These are phyloP conservation scores for Phoeniculus purpureus DNA, from an alignment of 2,797 vertebrate genomes.

Conservation along the genomic window DNA sequence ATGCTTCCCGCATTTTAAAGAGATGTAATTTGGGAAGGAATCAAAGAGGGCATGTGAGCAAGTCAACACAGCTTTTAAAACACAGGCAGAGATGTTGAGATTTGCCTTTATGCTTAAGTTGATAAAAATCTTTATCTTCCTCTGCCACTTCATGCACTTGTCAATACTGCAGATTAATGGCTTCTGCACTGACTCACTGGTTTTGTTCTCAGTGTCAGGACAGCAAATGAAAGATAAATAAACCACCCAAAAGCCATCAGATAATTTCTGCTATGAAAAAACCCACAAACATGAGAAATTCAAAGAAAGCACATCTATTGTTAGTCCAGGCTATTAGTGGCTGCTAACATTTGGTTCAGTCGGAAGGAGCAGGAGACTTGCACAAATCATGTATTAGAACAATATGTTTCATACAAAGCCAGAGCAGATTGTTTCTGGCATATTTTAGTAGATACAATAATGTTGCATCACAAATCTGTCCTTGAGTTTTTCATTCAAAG, in stretches of 20 bases:
- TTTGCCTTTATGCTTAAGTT: background rate
- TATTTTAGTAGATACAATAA: conserved; percentile 42
- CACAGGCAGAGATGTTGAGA: background rate
- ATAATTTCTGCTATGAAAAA: conserved; percentile 8
- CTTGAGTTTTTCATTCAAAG: conserved; percentile 67
- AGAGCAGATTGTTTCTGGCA: conserved; percentile 18
- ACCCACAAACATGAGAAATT: background rate
- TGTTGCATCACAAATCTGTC: conserved; percentile 53
- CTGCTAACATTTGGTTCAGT: background rate
- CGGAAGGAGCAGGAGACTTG: background rate
- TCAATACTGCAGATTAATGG: background rate
- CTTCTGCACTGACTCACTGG: background rate
- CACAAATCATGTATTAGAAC: background rate
- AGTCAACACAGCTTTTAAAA: background rate
- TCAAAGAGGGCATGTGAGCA: background rate
- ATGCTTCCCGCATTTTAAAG: background rate
- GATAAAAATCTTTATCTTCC: background rate
- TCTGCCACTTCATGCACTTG: background rate
- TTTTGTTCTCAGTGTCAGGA: background rate
- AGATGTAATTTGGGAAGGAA: background rate
- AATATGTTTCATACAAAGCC: conserved; percentile 2
- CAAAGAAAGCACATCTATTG: background rate
- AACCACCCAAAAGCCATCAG: background rate
- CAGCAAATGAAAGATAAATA: conserved; percentile 11
- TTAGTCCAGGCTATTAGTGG: background rate